A percentile compares a stretch with the other conserved stretches of the same genome.
Evolutionary conservation across 1,140 invertebrate genomes (phyloP).

Genomic region (Aphidius gifuensis): DNA sequence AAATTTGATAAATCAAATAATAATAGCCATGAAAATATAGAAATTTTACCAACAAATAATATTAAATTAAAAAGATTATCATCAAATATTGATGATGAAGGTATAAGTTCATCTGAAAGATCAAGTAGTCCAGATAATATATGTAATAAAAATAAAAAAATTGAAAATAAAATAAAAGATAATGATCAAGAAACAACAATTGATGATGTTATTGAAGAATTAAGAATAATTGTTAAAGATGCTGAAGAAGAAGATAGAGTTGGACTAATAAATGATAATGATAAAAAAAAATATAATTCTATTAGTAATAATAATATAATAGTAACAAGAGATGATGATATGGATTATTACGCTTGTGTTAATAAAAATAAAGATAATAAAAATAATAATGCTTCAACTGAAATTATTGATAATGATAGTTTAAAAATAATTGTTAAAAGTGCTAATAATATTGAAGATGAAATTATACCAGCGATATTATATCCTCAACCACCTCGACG

Average conservation of each 20-base stretch:
- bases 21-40: slow-evolving; percentile 24
- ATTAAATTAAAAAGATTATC: slow-evolving; percentile 41
- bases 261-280: not conserved
- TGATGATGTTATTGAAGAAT: slow-evolving; percentile 81
- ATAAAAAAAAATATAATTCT: not conserved
- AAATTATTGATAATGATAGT: slow-evolving; percentile 41
- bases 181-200: slow-evolving; percentile 81
- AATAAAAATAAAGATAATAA: not conserved
- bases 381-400: slow-evolving; percentile 1
- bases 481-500: slow-evolving; percentile 62
- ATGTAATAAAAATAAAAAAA: slow-evolving; percentile 33
- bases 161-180: slow-evolving; percentile 42
- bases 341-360: not conserved
- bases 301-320: not conserved
- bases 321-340: not conserved
- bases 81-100: slow-evolving; percentile 80
- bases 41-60: slow-evolving; percentile 10
- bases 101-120: slow-evolving; percentile 78
- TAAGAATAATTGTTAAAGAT: slow-evolving; percentile 80
- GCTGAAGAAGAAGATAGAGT: slow-evolving; percentile 64
- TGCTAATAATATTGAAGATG: slow-evolving; percentile 53
- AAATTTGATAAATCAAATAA: slow-evolving; percentile 43
- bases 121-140: slow-evolving; percentile 65
- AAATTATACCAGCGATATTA: slow-evolving; percentile 62
- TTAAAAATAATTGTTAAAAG: slow-evolving; percentile 49